A percentile compares a stretch with the other conserved stretches of the same genome.
Conservation (phyloP, 2,113 vertebrate species). For the Empidonax alnorum region DNA sequence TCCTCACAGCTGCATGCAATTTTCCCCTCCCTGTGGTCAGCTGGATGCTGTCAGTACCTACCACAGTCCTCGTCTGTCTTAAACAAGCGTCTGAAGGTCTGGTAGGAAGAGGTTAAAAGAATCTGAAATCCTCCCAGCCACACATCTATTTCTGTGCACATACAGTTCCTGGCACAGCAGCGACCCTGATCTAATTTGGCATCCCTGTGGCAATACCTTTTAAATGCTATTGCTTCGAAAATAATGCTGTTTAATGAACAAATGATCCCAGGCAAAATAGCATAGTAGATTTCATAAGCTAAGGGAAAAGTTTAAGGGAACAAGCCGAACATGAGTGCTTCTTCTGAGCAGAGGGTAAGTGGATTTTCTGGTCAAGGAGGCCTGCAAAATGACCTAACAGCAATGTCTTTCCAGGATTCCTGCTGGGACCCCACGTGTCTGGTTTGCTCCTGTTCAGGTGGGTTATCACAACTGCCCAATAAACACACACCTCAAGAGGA, state of each 20-base stretch:
- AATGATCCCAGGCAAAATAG: neutral
- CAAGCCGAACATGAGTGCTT: neutral
- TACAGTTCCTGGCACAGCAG: neutral
- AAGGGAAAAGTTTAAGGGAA: neutral
- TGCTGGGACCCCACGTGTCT: neutral
- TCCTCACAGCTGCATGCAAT: neutral
- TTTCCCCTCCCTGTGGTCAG: neutral
- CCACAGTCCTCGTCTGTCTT: neutral
- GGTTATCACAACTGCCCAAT: neutral
- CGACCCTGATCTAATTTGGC: neutral
- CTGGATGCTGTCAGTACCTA: neutral
- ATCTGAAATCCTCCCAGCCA: neutral
- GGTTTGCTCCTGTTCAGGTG: neutral
- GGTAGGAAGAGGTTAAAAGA: neutral
- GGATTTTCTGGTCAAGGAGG: neutral
- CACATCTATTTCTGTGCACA: fast-evolving
- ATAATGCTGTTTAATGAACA: neutral
- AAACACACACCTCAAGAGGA: neutral
- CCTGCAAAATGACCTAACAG: neutral
- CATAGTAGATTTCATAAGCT: neutral
- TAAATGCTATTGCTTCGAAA: neutral
- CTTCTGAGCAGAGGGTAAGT: neutral
- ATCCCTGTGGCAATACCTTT: neutral
- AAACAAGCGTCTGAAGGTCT: neutral
- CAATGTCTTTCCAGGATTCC: fast-evolving